A percentile compares a stretch with the other conserved stretches of the same genome.
These are phyloP conservation scores for Pan paniscus DNA, from an alignment of 2,113 vertebrate species.

Conservation along the genomic window DNA sequence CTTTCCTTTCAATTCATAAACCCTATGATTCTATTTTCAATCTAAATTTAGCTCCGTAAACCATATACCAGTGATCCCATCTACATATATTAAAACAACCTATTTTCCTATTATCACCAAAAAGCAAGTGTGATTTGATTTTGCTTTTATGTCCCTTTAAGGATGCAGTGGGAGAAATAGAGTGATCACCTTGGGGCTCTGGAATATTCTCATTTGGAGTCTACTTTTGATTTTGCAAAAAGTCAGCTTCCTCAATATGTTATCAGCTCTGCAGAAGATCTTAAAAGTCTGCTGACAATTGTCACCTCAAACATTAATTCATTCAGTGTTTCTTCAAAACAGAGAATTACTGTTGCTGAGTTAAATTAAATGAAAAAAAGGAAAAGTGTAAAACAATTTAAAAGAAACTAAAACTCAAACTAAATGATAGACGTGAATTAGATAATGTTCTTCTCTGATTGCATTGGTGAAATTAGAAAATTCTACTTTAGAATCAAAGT, in stretches of 20 bases:
- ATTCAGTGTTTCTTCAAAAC: slow-evolving; percentile 69
- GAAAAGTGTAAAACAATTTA: slow-evolving; percentile 60
- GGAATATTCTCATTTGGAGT: slow-evolving; percentile 27
- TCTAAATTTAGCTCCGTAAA: slow-evolving; percentile 34
- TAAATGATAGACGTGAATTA: background rate
- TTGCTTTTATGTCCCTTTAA: slow-evolving; percentile 12
- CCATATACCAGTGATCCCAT: background rate
- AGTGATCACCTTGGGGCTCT: background rate
- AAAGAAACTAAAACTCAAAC: slow-evolving; percentile 48
- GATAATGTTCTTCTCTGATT: slow-evolving; percentile 40
- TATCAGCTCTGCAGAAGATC: slow-evolving; percentile 21
- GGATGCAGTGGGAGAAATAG: background rate
- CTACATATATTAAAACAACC: background rate
- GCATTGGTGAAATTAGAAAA: slow-evolving; percentile 35
- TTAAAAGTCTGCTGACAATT: slow-evolving; percentile 56
- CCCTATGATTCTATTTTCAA: background rate
- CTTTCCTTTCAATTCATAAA: slow-evolving; percentile 29
- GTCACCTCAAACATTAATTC: slow-evolving; percentile 68
- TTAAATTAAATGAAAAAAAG: slow-evolving; percentile 34
- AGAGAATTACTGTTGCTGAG: slow-evolving; percentile 45
- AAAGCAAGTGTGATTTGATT: background rate
- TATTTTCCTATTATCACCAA: slow-evolving; percentile 45
- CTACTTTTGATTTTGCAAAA: slow-evolving; percentile 41
- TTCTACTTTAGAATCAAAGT: slow-evolving; percentile 40
- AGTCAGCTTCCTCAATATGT: slow-evolving; percentile 10